Evolutionary conservation across 2,797 vertebrate genomes (phyloP).

Genomic region (Danio tinwini): DNA sequence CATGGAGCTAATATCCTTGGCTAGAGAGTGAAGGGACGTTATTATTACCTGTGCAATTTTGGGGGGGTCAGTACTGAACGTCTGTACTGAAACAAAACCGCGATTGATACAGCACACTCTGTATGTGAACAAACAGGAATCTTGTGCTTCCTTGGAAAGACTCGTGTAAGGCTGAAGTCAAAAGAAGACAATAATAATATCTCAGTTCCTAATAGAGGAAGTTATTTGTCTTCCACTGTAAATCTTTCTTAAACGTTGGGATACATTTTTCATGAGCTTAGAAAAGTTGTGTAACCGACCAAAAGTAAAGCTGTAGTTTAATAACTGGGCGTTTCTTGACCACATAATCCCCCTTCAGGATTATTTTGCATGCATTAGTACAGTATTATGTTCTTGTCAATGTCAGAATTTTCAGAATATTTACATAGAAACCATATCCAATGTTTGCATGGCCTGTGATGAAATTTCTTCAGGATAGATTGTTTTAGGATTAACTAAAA

Average conservation of each 20-base stretch:
- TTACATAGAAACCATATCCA: slow-evolving; percentile 24
- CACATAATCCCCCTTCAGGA: slow-evolving; percentile 43
- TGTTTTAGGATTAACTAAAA: slow-evolving; percentile 22
- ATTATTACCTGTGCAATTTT: background rate
- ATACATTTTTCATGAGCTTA: slow-evolving; percentile 34
- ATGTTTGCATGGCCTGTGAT: slow-evolving; percentile 9
- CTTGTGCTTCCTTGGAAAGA: background rate
- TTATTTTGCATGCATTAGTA: slow-evolving; percentile 28
- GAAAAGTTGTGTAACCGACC: slow-evolving; percentile 17
- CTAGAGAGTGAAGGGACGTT: background rate
- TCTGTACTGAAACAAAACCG: no score
- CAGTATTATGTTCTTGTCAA: slow-evolving; percentile 32
- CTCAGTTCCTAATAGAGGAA: background rate
- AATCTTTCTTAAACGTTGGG: slow-evolving; percentile 16
- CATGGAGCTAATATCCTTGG: slow-evolving; percentile 34
- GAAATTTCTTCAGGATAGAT: background rate
- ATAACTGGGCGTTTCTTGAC: slow-evolving; percentile 48
- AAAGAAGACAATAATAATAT: slow-evolving; percentile 9
- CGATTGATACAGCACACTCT: background rate
- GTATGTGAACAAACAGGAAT: slow-evolving; percentile 26
- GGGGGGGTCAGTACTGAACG: background rate
- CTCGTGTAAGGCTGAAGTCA: slow-evolving; percentile 23
- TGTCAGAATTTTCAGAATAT: slow-evolving; percentile 20
- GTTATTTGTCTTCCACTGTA: background rate
- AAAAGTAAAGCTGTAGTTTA: slow-evolving; percentile 38